Evolutionary conservation across 2,113 vertebrate species (phyloP), one percentile per base, ranked within the genome.

Genomic region (Ursus arctos): DNA sequence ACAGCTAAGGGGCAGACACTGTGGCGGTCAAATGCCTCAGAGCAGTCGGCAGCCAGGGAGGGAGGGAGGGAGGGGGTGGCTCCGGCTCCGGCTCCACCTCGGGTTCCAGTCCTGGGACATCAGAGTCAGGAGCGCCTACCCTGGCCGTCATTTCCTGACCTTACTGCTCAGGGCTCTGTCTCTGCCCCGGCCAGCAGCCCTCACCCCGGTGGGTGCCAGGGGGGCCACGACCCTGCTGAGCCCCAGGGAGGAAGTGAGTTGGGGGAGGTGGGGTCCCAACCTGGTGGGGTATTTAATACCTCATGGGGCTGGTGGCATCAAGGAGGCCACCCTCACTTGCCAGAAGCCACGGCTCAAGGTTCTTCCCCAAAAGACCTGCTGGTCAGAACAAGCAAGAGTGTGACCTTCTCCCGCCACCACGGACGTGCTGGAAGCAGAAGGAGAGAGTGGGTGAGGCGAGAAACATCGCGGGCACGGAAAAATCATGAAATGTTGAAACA

Each of bases 241-340:
- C 9, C 59, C 65, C 2, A 33, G 0, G 7, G 67, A 76, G 31
- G 49, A 79, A 33, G 19, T 10, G 67, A 24, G 8, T 31, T 14
- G 19, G 3, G 31, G 7, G 16, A 53, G 1, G 4, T 3, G 7
- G 24, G 51, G 18, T 28, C 43, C 69, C 19, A 18, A 15, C 1
- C 13, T 36, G 16, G 18, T 0, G 1, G 59, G 26, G 24, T 19
- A n/a, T 49, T 96, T 49, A 85, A 71, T 24, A 61, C 74, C 49
- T 74, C 43, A 59, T 0, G 6, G 15, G 59, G 61, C 57, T 33
- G 33, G 21, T 74, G 79, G 53, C 33, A 7, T 51, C 65, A n/a
- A 55, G 10, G 80, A 92, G 19, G 63, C 26, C 47, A 40, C 7
- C 31, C 7, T 53, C 7, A 33, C 33, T 5, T 21, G 12, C 69